Conservation (phyloP, 2,113 vertebrate species). For the Apteryx mantelli region DNA sequence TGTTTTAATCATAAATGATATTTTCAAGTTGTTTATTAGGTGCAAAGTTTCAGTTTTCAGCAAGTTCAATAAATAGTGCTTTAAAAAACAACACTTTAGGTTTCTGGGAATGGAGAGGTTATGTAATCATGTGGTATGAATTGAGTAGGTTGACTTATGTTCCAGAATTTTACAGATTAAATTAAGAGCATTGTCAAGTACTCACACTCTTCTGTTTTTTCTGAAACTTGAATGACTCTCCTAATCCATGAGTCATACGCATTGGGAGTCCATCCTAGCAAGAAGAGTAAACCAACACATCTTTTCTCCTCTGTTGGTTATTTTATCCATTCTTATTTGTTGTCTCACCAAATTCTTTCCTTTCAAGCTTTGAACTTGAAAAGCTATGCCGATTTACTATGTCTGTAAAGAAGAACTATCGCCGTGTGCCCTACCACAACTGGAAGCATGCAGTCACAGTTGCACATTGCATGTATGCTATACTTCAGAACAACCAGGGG, state of each 20-base stretch:
- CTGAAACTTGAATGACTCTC: background rate
- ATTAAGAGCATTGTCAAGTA: background rate
- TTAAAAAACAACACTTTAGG: background rate
- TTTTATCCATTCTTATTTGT: background rate
- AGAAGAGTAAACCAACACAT: background rate
- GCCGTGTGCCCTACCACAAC: slow-evolving; percentile 99
- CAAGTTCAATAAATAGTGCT: background rate
- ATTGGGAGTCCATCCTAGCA: background rate
- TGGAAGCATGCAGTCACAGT: slow-evolving; percentile 98
- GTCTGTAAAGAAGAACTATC: slow-evolving; percentile 98
- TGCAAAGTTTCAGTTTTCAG: background rate
- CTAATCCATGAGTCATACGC: background rate
- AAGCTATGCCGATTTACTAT: slow-evolving; percentile 97
- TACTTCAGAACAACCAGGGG: slow-evolving; percentile 88
- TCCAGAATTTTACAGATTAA: background rate
- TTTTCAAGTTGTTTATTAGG: background rate
- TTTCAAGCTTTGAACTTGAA: slow-evolving; percentile 92
- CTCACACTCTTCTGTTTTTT: background rate
- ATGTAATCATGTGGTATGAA: background rate
- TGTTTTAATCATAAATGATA: background rate
- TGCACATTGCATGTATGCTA: slow-evolving; percentile 96
- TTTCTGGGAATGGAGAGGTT: background rate
- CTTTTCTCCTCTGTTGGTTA: background rate
- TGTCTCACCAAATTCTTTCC: background rate
- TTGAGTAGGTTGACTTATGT: background rate